phyloP scores from a whole-genome alignment of 1,140 invertebrate genomes.

The Lasioglossum albipes region DNA sequence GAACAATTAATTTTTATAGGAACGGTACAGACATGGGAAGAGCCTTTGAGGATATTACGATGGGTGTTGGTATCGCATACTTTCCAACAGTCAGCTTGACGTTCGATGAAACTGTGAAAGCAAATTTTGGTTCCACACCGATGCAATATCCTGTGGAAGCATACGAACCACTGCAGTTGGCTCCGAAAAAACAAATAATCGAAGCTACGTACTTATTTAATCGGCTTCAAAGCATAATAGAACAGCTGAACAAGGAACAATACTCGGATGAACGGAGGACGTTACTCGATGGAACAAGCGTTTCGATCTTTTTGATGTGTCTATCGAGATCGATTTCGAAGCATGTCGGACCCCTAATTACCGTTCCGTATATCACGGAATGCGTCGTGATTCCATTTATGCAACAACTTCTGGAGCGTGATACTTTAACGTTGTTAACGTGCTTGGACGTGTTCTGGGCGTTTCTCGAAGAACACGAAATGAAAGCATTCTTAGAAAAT shows the following conservation, averaged over 20 bases:
- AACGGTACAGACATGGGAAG: conserved; percentile 88
- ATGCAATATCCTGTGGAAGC: conserved; percentile 86
- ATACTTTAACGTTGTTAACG: conserved; percentile 69
- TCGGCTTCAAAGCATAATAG: conserved; percentile 82
- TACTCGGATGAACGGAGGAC: conserved; percentile 39
- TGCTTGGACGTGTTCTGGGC: conserved; percentile 85
- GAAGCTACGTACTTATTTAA: conserved; percentile 81
- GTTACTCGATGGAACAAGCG: conserved; percentile 64
- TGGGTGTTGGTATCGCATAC: conserved; percentile 87
- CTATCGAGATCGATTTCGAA: conserved; percentile 81
- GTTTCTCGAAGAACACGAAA: conserved; percentile 84
- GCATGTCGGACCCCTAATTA: conserved; percentile 81
- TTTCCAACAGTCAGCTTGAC: conserved; percentile 90
- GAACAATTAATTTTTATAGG: conserved; percentile 83
- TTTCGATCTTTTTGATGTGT: conserved; percentile 78
- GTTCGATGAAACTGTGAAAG: conserved; percentile 87
- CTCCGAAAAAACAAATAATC: conserved; percentile 80
- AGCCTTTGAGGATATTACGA: conserved; percentile 86
- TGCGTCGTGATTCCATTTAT: conserved; percentile 80
- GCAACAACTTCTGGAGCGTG: conserved; percentile 67
- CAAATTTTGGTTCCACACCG: conserved; percentile 89
- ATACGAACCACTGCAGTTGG: conserved; percentile 84
- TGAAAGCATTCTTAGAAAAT: conserved; percentile 83
- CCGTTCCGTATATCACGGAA: conserved; percentile 81
- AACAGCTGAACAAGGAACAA: conserved; percentile 66